Base-by-base conservation (phyloP, 2,797 vertebrate genomes). In the Allobates femoralis region DNA sequence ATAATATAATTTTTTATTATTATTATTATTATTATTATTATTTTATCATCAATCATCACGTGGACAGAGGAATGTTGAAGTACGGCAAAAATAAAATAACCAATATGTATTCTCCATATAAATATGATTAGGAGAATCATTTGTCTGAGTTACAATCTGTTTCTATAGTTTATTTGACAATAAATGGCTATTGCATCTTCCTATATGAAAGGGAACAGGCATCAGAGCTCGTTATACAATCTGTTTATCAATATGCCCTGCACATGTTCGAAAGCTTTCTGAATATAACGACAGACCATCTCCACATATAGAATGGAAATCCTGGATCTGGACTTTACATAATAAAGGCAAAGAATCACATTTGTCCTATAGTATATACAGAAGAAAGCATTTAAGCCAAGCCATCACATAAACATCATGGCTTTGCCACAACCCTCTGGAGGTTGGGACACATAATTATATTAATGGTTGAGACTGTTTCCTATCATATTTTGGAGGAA, bases 101-200 rank as follows among this genome's bases (percentile, higher is more conserved):
- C 16, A 50, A 51, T 67, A 30, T 50, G 12, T 51, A 69, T 78
- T 83, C 50, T 71, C 18, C 73, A 78, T 83, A 80, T 50, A 87
- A 87, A 78, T 78, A 58, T 23, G 19, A 58, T 83, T 69, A 77
- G 71, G 34, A 69, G 12, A 34, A 58, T 69, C 34, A 78, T 87
- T 83, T 78, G 71, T 83, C 60, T 69, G 34, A 58, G 60, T 83
- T 77, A 83, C 60, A 60, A 87, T 76, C 50, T 34, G 12, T 11
- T 87, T n/a, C 46, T 26, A 41, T 87, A 41, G 78, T 71, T 77
- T 69, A 78, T 87, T 66, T 80, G 41, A 87, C 62, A 71, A 67
- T 82, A 62, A 80, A 58, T 80, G 66, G 53, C 56, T 55, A 73
- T 60, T 76, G 71, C 23, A 18, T 18, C 32, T 82, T 77, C 23